Percentiles rank a stretch among this genome's conserved stretches.
Conservation (phyloP, 2,113 vertebrate species). For the Apeltes quadracus region DNA sequence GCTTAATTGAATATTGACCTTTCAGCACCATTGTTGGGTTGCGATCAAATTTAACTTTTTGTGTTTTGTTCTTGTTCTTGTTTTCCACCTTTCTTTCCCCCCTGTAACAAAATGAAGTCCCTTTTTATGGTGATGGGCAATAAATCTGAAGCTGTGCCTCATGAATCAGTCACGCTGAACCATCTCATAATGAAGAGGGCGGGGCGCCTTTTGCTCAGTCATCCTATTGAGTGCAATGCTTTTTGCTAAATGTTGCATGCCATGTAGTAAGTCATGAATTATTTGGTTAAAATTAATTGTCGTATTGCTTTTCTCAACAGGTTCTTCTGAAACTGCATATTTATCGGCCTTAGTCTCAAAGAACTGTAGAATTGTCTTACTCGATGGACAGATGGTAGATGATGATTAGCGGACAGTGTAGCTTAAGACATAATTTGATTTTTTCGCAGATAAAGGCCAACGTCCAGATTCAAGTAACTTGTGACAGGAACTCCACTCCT, state of each 20-base stretch:
- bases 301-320: not conserved
- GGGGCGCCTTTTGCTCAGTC: not conserved
- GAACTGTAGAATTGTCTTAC: not conserved
- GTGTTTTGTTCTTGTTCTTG: not conserved
- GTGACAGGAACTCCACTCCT: not conserved
- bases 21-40: constrained; percentile 32
- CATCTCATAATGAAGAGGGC: not conserved
- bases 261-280: not conserved
- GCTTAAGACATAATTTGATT: not conserved
- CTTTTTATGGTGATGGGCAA: constrained; percentile 6
- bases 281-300: not conserved
- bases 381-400: not conserved
- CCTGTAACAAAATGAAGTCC: not conserved
- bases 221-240: not conserved
- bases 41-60: constrained; percentile 21
- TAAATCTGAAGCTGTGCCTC: not conserved
- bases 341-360: too few species aligned
- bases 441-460: not conserved
- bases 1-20: constrained; percentile 76
- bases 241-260: not conserved
- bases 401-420: not conserved
- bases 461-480: not conserved
- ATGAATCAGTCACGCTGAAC: not conserved
- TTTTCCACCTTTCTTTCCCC: not conserved
- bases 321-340: not conserved